phyloP scores from a whole-genome alignment of 2,888 invertebrate species.

The Cacoxenus indagator region DNA sequence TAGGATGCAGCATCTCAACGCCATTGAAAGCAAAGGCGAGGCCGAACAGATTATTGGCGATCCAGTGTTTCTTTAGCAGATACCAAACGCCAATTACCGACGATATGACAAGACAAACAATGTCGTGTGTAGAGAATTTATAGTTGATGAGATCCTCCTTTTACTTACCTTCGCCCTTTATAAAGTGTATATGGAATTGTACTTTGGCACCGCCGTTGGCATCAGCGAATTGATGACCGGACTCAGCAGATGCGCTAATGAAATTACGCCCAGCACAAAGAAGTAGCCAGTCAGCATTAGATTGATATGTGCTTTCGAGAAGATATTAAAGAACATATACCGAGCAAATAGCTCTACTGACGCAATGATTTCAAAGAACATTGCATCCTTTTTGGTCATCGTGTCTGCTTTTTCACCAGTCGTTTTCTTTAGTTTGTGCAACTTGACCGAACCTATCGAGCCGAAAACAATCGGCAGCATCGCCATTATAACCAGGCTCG shows the following conservation, averaged over 20 bases:
- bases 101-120: conserved; percentile 88
- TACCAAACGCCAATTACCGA: conserved; percentile 94
- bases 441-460: conserved; percentile 90
- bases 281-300: conserved; percentile 94
- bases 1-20: conserved; percentile 95
- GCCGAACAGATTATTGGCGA: conserved; percentile 98
- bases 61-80: conserved; percentile 97
- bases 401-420: conserved; percentile 89
- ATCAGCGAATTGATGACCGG: conserved; percentile 88
- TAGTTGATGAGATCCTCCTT: conserved; percentile 85
- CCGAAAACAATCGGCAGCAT: conserved; percentile 96
- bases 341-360: conserved; percentile 93
- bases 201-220: conserved; percentile 88
- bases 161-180: conserved; percentile 81
- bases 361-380: conserved; percentile 97
- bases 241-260: conserved; percentile 90
- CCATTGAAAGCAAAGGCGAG: conserved; percentile 98
- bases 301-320: conserved; percentile 97
- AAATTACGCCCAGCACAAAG: conserved; percentile 95
- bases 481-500: conserved; percentile 95
- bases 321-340: conserved; percentile 93
- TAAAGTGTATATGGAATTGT: conserved; percentile 89
- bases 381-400: conserved; percentile 95
- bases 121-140: conserved; percentile 92
- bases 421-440: conserved; percentile 93